Evolutionary conservation across 1,140 invertebrate genomes (phyloP).

Genomic region (Phortica variegata): DNA sequence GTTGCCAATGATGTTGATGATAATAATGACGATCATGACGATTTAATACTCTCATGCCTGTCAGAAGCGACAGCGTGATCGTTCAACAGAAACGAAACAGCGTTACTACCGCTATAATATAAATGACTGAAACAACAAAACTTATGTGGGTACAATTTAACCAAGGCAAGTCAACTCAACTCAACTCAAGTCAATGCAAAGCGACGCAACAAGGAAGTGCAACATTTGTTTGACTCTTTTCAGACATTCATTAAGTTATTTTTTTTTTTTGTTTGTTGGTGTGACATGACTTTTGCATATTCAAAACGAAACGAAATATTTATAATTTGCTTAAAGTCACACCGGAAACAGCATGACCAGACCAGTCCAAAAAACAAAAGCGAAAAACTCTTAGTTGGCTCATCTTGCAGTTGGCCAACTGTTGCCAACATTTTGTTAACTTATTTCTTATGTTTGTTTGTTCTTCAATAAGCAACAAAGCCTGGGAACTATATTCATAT

Average conservation of each 20-base stretch:
- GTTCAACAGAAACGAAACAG: conserved; percentile 1
- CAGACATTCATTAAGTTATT: conserved; percentile 20
- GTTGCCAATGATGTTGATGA: conserved; percentile 2
- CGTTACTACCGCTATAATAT: background rate
- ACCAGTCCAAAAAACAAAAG: conserved; percentile 15
- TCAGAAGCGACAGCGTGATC: conserved; percentile 3
- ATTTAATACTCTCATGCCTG: background rate
- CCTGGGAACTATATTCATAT: conserved; percentile 55
- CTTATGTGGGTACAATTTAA: background rate
- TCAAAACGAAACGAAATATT: too few relatives aligned
- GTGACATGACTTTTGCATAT: conserved; percentile 1
- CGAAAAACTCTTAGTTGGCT: conserved; percentile 7
- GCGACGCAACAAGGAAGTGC: conserved; percentile 43
- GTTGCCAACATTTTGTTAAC: background rate
- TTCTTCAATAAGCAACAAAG: conserved; percentile 8
- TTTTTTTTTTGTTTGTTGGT: conserved; percentile 10
- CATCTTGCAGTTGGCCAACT: conserved; percentile 11
- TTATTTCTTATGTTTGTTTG: conserved; percentile 4
- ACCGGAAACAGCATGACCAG: conserved; percentile 1
- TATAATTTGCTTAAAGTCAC: conserved; percentile 43
- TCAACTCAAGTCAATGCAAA: too few relatives aligned
- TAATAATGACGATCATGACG: background rate
- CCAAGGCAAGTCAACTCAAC: too few relatives aligned
- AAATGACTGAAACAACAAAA: too few relatives aligned
- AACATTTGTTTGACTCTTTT: conserved; percentile 29